These are phyloP conservation scores for Nowickia ferox DNA, from an alignment of 2,888 invertebrate genomes.

Conservation along the genomic window DNA sequence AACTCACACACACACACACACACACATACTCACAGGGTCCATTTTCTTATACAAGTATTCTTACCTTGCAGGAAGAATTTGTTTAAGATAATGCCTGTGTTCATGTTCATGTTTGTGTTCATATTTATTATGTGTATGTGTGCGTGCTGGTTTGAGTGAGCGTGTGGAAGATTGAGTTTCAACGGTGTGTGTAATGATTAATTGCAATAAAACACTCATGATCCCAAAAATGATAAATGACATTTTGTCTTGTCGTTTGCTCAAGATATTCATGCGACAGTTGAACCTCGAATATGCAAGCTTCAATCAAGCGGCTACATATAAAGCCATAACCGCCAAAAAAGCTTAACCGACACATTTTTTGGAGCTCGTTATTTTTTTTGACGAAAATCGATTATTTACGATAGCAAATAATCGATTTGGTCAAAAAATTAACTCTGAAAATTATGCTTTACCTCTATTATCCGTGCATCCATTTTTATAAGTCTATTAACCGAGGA, in stretches of 20 bases:
- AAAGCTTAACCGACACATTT: too few relatives aligned
- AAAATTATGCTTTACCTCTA: too few relatives aligned
- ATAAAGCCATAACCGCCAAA: too few relatives aligned
- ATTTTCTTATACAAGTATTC: slow-evolving; percentile 22
- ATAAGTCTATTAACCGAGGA: too few relatives aligned
- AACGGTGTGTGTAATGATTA: slow-evolving; percentile 79
- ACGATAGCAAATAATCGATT: too few relatives aligned
- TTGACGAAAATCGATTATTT: too few relatives aligned
- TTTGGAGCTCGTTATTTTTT: too few relatives aligned
- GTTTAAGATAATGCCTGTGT: slow-evolving; percentile 48
- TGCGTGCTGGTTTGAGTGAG: not conserved
- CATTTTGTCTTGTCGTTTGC: slow-evolving; percentile 75
- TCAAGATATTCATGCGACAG: slow-evolving; percentile 39
- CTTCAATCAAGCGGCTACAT: too few relatives aligned
- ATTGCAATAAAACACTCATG: slow-evolving; percentile 82
- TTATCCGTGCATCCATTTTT: too few relatives aligned
- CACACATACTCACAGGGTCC: too few relatives aligned
- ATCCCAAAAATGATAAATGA: slow-evolving; percentile 81
- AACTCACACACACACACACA: slow-evolving; percentile 1
- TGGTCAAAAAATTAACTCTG: too few relatives aligned
- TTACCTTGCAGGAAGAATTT: slow-evolving; percentile 53
- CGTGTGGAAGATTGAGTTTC: slow-evolving; percentile 63
- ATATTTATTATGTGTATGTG: slow-evolving; percentile 26
- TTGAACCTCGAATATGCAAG: too few relatives aligned
- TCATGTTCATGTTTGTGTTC: slow-evolving; percentile 12